Evolutionary conservation across 2,888 invertebrate genomes (phyloP).

Genomic region (Panopea generosa): DNA sequence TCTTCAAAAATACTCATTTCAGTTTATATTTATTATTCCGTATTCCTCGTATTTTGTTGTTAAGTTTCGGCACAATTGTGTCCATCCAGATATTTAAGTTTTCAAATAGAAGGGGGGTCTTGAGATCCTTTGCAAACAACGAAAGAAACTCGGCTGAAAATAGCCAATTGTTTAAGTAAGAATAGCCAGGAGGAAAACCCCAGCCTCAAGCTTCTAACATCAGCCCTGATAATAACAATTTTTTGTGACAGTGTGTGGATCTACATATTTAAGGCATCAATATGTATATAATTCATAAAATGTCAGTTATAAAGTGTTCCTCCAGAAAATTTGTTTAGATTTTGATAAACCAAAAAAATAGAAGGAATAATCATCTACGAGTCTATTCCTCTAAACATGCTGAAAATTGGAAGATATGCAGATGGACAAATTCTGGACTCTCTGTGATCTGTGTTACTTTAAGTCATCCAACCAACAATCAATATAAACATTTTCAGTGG

Average conservation of each 20-base stretch:
- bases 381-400: slow-evolving; percentile 1
- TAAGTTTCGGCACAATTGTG: slow-evolving; percentile 12
- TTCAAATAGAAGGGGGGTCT: slow-evolving; percentile 3
- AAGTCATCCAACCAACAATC: no score
- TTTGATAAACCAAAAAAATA: slow-evolving; percentile 2
- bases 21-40: slow-evolving; percentile 16
- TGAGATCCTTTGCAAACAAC: slow-evolving; percentile 1
- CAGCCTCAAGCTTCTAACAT: no score
- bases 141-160: no score
- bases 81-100: slow-evolving; percentile 7
- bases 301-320: slow-evolving; percentile 1
- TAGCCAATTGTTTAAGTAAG: no score
- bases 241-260: background rate
- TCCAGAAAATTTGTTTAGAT: background rate
- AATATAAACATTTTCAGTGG: no score
- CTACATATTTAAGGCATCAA: slow-evolving; percentile 1
- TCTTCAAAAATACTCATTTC: background rate
- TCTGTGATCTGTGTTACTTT: no score
- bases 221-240: slow-evolving; percentile 1
- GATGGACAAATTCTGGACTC: no score
- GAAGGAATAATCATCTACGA: slow-evolving; percentile 3
- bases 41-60: slow-evolving; percentile 13
- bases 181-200: no score
- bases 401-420: no score
- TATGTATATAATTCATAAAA: slow-evolving; percentile 3